These are phyloP conservation scores for Philypnodon macrostomus DNA, from an alignment of 2,797 vertebrate species.

Conservation along the genomic window DNA sequence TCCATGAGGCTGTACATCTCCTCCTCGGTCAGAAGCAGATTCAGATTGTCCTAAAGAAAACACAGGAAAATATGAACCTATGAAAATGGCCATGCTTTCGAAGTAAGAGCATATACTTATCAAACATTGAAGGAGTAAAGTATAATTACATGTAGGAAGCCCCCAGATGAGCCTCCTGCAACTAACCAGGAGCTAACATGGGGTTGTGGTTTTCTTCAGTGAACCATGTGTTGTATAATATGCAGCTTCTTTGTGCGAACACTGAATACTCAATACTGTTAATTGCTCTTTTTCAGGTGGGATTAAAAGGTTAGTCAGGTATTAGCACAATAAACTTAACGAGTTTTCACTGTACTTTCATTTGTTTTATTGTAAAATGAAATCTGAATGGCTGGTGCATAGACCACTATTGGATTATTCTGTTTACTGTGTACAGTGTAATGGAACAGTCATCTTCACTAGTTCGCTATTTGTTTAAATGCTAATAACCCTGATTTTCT, in stretches of 20 bases:
- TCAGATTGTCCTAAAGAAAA: constrained; percentile 90
- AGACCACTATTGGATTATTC: too few relatives aligned
- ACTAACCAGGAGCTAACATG: constrained; percentile 19
- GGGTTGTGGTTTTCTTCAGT: neutral
- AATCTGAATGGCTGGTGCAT: too few relatives aligned
- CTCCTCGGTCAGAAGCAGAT: constrained; percentile 92
- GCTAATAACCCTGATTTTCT: too few relatives aligned
- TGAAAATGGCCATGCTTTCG: too few relatives aligned
- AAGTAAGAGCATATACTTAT: too few relatives aligned
- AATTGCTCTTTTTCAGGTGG: constrained; percentile 4
- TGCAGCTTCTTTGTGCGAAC: neutral
- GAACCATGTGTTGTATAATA: constrained; percentile 3
- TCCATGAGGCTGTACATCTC: constrained; percentile 95
- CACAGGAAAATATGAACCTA: constrained; percentile 1
- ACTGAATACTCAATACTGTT: neutral
- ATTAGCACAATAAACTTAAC: too few relatives aligned
- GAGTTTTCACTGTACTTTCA: too few relatives aligned
- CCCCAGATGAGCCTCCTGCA: constrained; percentile 14
- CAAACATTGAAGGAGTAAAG: constrained; percentile 6
- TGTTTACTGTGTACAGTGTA: too few relatives aligned
- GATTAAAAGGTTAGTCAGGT: too few relatives aligned
- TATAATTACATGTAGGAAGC: constrained; percentile 17
- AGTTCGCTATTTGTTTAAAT: too few relatives aligned
- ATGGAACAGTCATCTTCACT: too few relatives aligned
- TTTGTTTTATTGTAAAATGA: too few relatives aligned